Evolutionary conservation across 2,113 vertebrate species (phyloP).

Genomic region (Thinocorus orbignyianus): DNA sequence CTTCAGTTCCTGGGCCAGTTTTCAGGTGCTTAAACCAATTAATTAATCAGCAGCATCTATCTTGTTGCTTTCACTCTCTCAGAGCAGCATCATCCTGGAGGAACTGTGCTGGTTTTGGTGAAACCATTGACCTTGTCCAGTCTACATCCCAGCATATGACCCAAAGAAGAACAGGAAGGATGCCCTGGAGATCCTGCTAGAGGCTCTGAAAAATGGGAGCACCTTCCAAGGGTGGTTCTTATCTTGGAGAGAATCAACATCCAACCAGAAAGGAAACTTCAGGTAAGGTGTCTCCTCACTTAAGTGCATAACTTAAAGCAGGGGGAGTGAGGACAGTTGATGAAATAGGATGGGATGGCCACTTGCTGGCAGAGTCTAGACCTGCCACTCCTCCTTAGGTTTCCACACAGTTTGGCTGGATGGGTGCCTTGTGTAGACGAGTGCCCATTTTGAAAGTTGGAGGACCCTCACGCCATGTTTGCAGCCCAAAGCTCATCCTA

Average conservation of each 20-base stretch:
- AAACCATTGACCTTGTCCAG: not conserved
- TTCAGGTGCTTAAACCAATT: not conserved
- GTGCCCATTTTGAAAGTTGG: not conserved
- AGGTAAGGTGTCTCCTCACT: not conserved
- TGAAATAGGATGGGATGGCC: not conserved
- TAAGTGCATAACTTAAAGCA: not conserved
- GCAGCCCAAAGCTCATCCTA: not conserved
- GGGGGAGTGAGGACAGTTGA: not conserved
- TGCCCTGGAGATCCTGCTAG: not conserved
- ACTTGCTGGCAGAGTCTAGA: not conserved
- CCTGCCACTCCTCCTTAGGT: not conserved
- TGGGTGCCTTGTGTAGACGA: not conserved
- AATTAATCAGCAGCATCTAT: not conserved
- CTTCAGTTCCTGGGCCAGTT: not conserved
- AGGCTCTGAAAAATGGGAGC: not conserved
- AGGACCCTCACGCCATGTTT: rapidly evolving
- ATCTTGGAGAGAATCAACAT: not conserved
- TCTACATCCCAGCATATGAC: not conserved
- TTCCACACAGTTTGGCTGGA: not conserved
- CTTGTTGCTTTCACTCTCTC: not conserved
- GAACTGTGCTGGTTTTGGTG: not conserved
- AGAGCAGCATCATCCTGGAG: not conserved
- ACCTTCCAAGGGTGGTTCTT: not conserved
- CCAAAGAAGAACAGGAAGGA: not conserved
- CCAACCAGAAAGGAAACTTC: not conserved